Evolutionary conservation across 2,888 invertebrate species (phyloP), one percentile per base, ranked within the genome.

Genomic region (Linnaemya vulpina): DNA sequence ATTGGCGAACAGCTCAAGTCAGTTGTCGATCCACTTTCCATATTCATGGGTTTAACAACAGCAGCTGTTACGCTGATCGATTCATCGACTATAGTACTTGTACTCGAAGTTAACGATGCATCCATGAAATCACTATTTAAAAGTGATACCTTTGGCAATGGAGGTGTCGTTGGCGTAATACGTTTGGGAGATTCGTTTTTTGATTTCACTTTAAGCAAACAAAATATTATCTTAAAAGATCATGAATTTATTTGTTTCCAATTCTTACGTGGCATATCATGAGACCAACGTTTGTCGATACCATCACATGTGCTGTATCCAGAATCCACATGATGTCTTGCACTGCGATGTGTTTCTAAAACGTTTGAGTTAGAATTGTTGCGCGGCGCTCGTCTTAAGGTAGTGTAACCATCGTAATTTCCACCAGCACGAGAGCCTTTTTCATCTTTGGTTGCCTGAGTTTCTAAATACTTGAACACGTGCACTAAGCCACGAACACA

Each of bases 401-500:
- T 92, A 40, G 92, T 91, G 49, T 92, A 92, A 25, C 92, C 92
- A 89, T 93, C 92, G 65, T 92, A 91, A 73, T 92, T 91, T 74
- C 92, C 92, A n/a, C 90, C 91, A 15, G 90, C 89, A 9, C 91
- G 90, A 5, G 90, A 90, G 17, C 91, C 90, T 86, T 91, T 91
- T 87, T 93, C 93, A 70, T 93, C 94, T 92, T 96, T 96, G 90
- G 95, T 95, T 65, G 97, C 97, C 93, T 97, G 96, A 90, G 96
- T 96, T 92, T 98, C 98, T 88, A 98, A 94, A 93, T 96, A 98
- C 92, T 98, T 98, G 94, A 98, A 98, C 89, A 98, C 97, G 93
- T 98, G 98, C 90, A 97, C 97, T 90, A 97, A 95, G 88, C 98
- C 98, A 92, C 98, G 95, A 93, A 96, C 96, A 93, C 98, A 98